phyloP scores from a whole-genome alignment of 2,888 invertebrate genomes.

The Sarcophaga rosellei region DNA sequence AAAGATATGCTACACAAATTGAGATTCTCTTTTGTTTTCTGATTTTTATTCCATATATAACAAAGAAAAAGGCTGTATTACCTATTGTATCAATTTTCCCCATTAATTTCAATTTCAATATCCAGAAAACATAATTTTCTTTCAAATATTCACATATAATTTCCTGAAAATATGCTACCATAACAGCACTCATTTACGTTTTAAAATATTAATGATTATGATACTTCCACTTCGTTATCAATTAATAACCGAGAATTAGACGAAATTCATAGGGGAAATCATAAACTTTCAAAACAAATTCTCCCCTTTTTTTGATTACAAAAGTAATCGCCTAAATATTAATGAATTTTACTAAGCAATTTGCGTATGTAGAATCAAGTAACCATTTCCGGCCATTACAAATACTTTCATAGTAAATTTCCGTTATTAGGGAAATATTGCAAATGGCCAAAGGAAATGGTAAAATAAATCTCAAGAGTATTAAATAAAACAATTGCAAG shows the following conservation, averaged over 20 bases:
- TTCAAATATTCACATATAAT: no score
- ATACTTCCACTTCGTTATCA: no score
- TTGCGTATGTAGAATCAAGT: not conserved
- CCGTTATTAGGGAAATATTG: slow-evolving; percentile 24
- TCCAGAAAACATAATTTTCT: no score
- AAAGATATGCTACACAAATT: no score
- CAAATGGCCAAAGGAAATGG: slow-evolving; percentile 34
- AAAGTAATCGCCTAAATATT: not conserved
- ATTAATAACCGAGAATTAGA: not conserved
- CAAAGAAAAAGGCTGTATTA: no score
- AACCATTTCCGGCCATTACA: not conserved
- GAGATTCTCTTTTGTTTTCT: no score
- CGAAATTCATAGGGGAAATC: not conserved
- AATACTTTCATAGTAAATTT: slow-evolving; percentile 36
- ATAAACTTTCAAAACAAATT: not conserved
- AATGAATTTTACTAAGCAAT: not conserved
- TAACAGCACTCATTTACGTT: no score
- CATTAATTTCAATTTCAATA: no score
- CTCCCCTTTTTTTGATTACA: not conserved
- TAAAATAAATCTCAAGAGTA: slow-evolving; percentile 47
- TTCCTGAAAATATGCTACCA: no score
- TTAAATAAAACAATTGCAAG: slow-evolving; percentile 50
- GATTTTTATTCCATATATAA: no score
- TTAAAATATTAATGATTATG: no score
- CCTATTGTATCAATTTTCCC: no score